Base-by-base conservation (phyloP, 2,113 vertebrate species). In the Neogobius melanostomus region DNA sequence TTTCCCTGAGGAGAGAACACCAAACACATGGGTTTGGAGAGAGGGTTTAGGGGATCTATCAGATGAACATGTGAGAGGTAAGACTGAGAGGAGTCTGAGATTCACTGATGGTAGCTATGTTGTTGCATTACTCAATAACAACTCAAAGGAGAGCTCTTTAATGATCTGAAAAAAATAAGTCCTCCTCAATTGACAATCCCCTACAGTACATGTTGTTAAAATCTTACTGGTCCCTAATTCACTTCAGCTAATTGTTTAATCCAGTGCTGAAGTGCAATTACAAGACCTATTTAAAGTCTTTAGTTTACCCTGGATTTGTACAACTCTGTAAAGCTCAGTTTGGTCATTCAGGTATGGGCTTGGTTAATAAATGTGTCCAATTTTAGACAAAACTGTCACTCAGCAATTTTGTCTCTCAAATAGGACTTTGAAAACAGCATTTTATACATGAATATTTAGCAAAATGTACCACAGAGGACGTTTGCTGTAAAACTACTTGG, bases 1-100 rank as follows among this genome's bases (percentile, higher is more conserved):
- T 99, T 99, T 48, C 97, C 97, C 97, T 98, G 88, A 7, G 71
- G 69, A 46, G 76, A n/a, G 16, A 10, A 0, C 47, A 60, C 46
- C 51, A 53, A 75, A 60, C 50, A 68, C 73, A 66, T 16, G 44
- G 65, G 71, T 82, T 72, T 85, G 3, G 69, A 81, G 69, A 67
- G 43, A 57, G 12, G 10, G 54, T 56, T 62, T 36, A 57, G n/a
- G n/a, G 11, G 11, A 6, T 5, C 10, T 60, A 36, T 60, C 57
- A 15, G 57, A 43, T 8, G 28, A 42, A 11, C 28, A 11, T 36
- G 21, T 28, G 17, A 9, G 53, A 16, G 16, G 16, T 21, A 54
- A 9, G n/a, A 9, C 53, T 28, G 54, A 11, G 54, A 57, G 54
- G 21, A 28, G 21, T 36, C 28, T 36, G 28, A 36, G 15, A 7